Conservation (phyloP, 2,888 invertebrate species). For the Arge pagana region DNA sequence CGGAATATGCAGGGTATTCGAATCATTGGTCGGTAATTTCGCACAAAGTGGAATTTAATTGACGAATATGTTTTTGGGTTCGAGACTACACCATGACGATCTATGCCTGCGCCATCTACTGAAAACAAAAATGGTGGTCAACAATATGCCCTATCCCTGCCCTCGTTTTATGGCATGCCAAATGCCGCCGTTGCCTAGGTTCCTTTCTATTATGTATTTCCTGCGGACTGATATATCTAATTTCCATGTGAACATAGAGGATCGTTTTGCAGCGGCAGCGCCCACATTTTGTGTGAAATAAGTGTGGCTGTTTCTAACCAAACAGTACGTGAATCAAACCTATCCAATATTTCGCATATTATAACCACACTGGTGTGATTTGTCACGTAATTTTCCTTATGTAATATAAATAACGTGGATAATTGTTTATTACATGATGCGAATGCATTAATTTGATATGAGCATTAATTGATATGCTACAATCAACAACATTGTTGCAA, state of each 20-base stretch:
- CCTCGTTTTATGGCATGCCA: slow-evolving; percentile 52
- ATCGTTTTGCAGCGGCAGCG: slow-evolving; percentile 38
- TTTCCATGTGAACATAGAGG: slow-evolving; percentile 45
- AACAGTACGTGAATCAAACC: slow-evolving; percentile 46
- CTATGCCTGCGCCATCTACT: slow-evolving; percentile 47
- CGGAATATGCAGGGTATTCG: background rate
- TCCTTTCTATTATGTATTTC: slow-evolving; percentile 51
- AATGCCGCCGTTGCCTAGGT: slow-evolving; percentile 51
- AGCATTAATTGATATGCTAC: slow-evolving; percentile 13
- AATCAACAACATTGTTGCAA: slow-evolving; percentile 24
- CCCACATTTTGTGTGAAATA: slow-evolving; percentile 40
- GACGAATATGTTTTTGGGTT: slow-evolving; percentile 13
- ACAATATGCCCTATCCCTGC: slow-evolving; percentile 55
- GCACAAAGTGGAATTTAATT: background rate
- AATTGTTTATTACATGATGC: slow-evolving; percentile 16
- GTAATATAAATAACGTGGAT: slow-evolving; percentile 40
- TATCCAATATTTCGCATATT: slow-evolving; percentile 40
- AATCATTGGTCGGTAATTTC: background rate
- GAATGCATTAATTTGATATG: slow-evolving; percentile 13
- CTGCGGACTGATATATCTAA: slow-evolving; percentile 44
- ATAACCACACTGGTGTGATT: slow-evolving; percentile 44
- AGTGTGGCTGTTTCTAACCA: slow-evolving; percentile 42
- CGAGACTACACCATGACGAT: slow-evolving; percentile 11
- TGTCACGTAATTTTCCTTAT: slow-evolving; percentile 44
- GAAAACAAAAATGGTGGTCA: slow-evolving; percentile 56